Conservation (phyloP, 2,888 invertebrate species). For the Pachydiplax longipennis region DNA sequence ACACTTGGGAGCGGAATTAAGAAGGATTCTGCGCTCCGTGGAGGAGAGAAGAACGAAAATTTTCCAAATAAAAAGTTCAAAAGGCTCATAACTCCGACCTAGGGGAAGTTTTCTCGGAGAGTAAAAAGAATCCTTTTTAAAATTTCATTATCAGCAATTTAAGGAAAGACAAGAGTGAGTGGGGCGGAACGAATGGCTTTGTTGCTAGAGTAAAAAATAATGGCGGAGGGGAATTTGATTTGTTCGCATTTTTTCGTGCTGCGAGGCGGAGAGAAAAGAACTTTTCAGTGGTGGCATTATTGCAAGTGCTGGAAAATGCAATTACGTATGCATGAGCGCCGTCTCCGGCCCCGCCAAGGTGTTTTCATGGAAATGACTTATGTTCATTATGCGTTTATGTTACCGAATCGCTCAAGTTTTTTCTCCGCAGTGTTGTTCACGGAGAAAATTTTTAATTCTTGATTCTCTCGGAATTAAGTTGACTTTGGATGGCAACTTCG, state of each 20-base stretch:
- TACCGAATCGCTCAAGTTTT: not conserved
- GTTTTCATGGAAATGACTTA: not conserved
- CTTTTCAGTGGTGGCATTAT: not conserved
- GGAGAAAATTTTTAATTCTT: not conserved
- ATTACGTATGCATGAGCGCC: not conserved
- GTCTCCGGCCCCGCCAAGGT: not conserved
- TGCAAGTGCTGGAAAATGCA: not conserved
- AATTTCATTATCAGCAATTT: constrained; percentile 34
- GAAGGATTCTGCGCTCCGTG: not conserved
- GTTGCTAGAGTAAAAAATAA: not conserved
- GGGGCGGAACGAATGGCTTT: not conserved
- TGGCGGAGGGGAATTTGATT: not conserved
- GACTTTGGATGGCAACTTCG: not conserved
- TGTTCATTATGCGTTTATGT: not conserved
- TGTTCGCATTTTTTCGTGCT: not conserved
- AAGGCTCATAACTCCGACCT: constrained; percentile 12
- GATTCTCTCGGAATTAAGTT: not conserved
- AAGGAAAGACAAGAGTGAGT: not conserved
- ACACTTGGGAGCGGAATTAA: constrained; percentile 21
- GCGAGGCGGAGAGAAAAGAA: not conserved
- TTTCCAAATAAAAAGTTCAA: not conserved
- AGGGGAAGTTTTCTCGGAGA: constrained; percentile 12
- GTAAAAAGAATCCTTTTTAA: constrained; percentile 19
- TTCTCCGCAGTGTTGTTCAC: not conserved
- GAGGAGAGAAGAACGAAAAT: not conserved